These are phyloP conservation scores for Seriola rivoliana DNA, from an alignment of 2,113 vertebrate species.

Conservation along the genomic window DNA sequence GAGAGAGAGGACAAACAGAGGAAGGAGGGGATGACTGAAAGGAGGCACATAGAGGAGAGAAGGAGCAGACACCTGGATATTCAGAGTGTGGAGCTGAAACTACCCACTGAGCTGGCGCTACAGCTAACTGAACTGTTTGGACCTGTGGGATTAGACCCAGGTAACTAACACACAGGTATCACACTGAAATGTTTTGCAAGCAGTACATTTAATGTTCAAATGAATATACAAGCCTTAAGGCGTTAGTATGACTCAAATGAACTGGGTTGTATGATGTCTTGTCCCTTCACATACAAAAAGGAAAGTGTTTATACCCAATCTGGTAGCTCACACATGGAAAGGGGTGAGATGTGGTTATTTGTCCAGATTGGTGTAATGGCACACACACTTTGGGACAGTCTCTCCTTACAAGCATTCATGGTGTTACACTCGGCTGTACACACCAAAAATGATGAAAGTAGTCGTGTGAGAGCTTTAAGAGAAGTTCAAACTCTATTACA, in stretches of 20 bases:
- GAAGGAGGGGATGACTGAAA: slow-evolving; percentile 25
- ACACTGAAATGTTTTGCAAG: background rate
- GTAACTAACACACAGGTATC: slow-evolving; percentile 80
- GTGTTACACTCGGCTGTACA: background rate
- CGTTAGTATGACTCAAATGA: background rate
- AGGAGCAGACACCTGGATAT: slow-evolving; percentile 83
- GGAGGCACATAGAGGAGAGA: slow-evolving; percentile 31
- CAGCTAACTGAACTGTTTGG: slow-evolving; percentile 97
- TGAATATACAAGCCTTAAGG: no score
- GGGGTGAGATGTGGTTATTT: background rate
- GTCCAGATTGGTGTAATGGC: background rate
- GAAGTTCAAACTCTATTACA: background rate
- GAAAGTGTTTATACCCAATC: background rate
- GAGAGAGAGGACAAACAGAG: slow-evolving; percentile 61
- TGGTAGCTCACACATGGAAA: no score
- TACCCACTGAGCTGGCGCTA: slow-evolving; percentile 94
- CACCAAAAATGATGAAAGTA: background rate
- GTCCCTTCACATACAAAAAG: background rate
- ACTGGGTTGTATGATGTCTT: background rate
- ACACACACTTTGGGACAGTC: background rate
- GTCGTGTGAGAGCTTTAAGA: background rate
- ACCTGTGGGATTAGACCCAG: slow-evolving; percentile 93
- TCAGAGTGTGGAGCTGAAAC: slow-evolving; percentile 90
- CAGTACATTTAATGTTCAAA: background rate
- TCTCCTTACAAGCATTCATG: background rate